Evolutionary conservation across 2,888 invertebrate species (phyloP).

Genomic region (Acleris holmiana): DNA sequence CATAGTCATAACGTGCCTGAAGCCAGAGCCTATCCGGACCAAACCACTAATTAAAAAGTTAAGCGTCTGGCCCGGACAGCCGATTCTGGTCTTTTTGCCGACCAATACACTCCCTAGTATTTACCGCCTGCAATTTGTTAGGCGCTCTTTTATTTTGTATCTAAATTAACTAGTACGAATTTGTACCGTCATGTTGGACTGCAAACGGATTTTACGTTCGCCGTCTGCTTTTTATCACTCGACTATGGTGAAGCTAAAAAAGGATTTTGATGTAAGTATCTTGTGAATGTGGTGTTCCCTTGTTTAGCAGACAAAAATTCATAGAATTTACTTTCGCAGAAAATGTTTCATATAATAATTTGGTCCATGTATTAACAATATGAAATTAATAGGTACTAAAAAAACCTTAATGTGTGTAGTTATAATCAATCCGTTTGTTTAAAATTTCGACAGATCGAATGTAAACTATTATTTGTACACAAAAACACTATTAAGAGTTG

Average conservation of each 20-base stretch:
- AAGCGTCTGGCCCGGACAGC: constrained; percentile 65
- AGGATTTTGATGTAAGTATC: too few species aligned
- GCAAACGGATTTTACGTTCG: constrained; percentile 3
- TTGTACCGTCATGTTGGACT: constrained; percentile 10
- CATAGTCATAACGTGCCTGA: constrained; percentile 12
- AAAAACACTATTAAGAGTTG: constrained; percentile 17
- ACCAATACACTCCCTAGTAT: constrained; percentile 36
- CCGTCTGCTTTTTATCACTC: not conserved
- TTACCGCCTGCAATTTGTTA: constrained; percentile 29
- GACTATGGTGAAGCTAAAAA: too few species aligned
- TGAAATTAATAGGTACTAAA: too few species aligned
- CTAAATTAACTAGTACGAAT: constrained; percentile 23
- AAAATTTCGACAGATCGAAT: too few species aligned
- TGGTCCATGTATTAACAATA: too few species aligned
- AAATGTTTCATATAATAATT: too few species aligned
- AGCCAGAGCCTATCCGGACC: constrained; percentile 39
- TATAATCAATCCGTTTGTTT: too few species aligned
- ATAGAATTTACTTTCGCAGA: too few species aligned
- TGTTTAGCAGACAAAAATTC: too few species aligned
- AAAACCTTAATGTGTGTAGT: too few species aligned
- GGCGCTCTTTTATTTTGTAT: constrained; percentile 27
- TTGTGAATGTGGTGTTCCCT: too few species aligned
- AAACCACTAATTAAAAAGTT: constrained; percentile 74
- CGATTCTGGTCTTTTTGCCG: constrained; percentile 63
- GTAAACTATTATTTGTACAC: constrained; percentile 10